Percentiles rank a stretch among this genome's conserved stretches.
These are phyloP conservation scores for Tupaia tana DNA, from an alignment of 2,113 vertebrate genomes.

Conservation along the genomic window DNA sequence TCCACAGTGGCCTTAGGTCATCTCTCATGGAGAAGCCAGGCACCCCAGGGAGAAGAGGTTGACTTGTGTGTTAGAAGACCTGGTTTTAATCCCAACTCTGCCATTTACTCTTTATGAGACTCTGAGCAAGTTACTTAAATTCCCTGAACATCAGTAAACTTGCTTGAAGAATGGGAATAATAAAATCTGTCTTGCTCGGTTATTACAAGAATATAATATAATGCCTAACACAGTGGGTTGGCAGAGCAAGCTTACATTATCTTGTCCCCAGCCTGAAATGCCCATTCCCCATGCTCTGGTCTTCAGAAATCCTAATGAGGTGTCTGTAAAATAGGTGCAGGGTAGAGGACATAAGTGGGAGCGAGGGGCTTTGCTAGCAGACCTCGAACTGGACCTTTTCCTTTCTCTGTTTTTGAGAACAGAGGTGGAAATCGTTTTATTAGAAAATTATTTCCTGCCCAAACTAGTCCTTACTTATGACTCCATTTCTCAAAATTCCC, in stretches of 20 bases:
- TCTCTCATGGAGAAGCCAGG: background rate
- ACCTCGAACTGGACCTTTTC: background rate
- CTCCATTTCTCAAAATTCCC: background rate
- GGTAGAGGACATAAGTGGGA: background rate
- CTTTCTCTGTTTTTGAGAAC: background rate
- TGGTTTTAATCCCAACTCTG: background rate
- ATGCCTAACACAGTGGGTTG: background rate
- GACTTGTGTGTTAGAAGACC: background rate
- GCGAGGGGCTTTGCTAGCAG: background rate
- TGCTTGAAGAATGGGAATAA: slow-evolving; percentile 13
- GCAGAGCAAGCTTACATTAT: background rate
- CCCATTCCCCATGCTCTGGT: no score
- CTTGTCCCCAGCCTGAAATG: background rate
- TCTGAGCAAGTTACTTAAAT: slow-evolving; percentile 6
- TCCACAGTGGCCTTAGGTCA: no score
- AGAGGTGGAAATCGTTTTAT: background rate
- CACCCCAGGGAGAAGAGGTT: background rate
- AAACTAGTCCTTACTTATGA: background rate
- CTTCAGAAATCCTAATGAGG: background rate
- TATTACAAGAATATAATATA: slow-evolving; percentile 1
- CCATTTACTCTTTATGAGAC: background rate
- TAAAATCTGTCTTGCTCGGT: background rate
- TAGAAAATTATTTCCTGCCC: slow-evolving; percentile 24
- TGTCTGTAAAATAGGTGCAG: background rate
- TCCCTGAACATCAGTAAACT: slow-evolving; percentile 17